Evolutionary conservation across 2,888 invertebrate genomes (phyloP).

Genomic region (Campoplex nolae): DNA sequence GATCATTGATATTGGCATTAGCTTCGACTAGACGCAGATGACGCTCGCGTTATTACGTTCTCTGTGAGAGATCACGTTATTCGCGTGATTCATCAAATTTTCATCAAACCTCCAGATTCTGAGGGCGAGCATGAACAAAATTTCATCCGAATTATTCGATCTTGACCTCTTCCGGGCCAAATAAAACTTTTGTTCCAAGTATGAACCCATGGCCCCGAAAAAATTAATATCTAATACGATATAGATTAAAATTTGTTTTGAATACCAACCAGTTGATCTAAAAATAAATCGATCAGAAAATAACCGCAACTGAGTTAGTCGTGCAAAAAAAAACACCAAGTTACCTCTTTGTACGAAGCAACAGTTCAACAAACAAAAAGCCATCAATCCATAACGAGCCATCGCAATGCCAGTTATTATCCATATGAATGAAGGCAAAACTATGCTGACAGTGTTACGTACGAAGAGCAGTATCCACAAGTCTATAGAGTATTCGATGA

Average conservation of each 20-base stretch:
- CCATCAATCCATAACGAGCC: background rate
- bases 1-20: conserved; percentile 42
- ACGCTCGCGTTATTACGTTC: conserved; percentile 29
- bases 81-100: background rate
- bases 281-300: background rate
- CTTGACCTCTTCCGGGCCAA: too few relatives aligned
- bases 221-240: too few relatives aligned
- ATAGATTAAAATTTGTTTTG: too few relatives aligned
- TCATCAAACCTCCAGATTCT: background rate
- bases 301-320: background rate
- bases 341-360: background rate
- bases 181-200: too few relatives aligned
- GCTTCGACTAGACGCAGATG: conserved; percentile 8
- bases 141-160: too few relatives aligned
- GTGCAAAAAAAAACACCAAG: background rate
- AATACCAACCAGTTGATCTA: too few relatives aligned
- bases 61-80: conserved; percentile 1
- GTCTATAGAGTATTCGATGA: conserved; percentile 12
- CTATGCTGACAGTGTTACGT: conserved; percentile 8
- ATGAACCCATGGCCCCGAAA: too few relatives aligned
- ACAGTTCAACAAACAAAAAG: background rate
- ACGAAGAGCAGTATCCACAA: background rate
- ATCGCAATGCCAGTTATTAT: conserved; percentile 1
- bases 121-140: background rate
- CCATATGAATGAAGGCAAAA: background rate